Evolutionary conservation across 2,797 vertebrate species (phyloP).

Genomic region (Myotis myotis): DNA sequence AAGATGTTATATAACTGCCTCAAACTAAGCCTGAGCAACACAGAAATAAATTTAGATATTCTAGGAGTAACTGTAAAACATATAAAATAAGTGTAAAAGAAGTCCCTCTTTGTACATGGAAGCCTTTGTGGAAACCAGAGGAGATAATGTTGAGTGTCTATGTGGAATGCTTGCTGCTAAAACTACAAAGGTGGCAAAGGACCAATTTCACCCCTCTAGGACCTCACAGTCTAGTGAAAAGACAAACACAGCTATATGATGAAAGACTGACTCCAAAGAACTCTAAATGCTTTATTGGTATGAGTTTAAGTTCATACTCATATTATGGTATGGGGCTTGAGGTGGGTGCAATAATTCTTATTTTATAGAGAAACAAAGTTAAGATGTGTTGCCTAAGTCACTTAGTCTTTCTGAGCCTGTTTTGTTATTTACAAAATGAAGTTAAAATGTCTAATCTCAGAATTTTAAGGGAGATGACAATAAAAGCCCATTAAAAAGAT

Average conservation of each 20-base stretch:
- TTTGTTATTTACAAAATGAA: constrained; percentile 35
- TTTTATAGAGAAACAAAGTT: constrained; percentile 24
- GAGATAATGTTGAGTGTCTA: neutral
- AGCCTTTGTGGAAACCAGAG: neutral
- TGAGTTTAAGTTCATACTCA: neutral
- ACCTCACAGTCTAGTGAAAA: neutral
- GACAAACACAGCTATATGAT: neutral
- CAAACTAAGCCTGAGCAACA: neutral
- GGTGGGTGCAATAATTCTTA: neutral
- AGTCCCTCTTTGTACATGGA: neutral
- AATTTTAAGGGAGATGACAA: neutral
- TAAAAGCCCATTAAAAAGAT: constrained; percentile 9
- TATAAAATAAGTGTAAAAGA: neutral
- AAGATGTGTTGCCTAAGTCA: neutral
- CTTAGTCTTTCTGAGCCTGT: neutral
- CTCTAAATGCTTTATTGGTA: neutral
- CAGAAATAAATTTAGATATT: neutral
- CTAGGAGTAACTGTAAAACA: neutral
- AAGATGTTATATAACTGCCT: constrained; percentile 28
- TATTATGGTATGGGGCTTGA: neutral
- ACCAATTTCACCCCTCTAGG: neutral
- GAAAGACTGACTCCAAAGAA: neutral
- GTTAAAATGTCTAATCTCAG: neutral
- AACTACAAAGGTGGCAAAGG: neutral
- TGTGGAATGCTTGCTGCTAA: neutral